Evolutionary conservation across 2,113 vertebrate genomes (phyloP).

Genomic region (Eupsittula cactorum): DNA sequence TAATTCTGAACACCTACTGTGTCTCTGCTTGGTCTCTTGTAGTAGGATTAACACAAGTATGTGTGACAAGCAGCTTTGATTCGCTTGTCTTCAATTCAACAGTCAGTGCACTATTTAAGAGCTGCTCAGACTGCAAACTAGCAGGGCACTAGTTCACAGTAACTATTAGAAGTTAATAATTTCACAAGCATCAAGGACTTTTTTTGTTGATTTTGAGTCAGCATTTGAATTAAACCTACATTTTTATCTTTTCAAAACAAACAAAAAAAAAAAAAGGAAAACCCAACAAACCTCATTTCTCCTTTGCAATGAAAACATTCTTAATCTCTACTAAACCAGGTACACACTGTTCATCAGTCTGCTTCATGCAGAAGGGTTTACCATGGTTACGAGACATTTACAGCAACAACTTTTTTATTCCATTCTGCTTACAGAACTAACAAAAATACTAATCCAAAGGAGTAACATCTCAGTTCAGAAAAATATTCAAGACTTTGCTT

Average conservation of each 20-base stretch:
- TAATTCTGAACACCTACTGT: constrained; percentile 45
- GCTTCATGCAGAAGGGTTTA: background rate
- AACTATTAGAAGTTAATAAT: background rate
- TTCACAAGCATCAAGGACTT: background rate
- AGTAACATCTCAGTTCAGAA: background rate
- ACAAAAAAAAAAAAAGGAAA: background rate
- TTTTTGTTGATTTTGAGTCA: background rate
- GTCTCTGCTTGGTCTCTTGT: constrained; percentile 65
- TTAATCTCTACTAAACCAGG: background rate
- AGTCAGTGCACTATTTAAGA: background rate
- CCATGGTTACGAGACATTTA: background rate
- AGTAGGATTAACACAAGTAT: constrained; percentile 67
- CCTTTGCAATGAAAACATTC: background rate
- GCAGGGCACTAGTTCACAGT: background rate
- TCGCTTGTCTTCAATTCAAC: constrained; percentile 46
- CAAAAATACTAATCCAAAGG: background rate
- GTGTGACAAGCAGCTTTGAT: constrained; percentile 63
- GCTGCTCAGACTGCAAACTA: background rate
- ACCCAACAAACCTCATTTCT: background rate
- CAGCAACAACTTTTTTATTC: background rate
- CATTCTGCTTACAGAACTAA: background rate
- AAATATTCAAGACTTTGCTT: background rate
- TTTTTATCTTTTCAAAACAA: background rate
- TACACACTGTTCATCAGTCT: background rate
- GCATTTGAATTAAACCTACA: background rate